Evolutionary conservation across 1,140 invertebrate species (phyloP), one percentile per base, ranked within the genome.

Genomic region (Lepidotrigona ventralis): DNA sequence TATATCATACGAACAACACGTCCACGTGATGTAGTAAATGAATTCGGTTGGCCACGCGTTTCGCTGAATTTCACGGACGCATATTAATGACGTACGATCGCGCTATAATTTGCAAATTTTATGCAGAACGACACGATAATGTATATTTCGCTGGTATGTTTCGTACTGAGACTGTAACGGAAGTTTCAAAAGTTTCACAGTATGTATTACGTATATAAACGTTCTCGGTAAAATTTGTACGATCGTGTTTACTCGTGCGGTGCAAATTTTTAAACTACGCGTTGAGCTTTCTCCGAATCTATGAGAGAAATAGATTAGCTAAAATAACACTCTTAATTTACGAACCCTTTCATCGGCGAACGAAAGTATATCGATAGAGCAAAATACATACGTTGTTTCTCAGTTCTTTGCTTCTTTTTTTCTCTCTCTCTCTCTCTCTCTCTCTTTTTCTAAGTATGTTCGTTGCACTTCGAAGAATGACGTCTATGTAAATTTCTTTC

Each of bases 161-260:
- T 51, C 70, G 15, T 54, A 54, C 58, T 14, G 39, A 33, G 58
- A 69, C 53, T 21, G n/a, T 56, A 75, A 82, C 60, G 29, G 19
- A 66, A 75, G n/a, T n/a, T n/a, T 54, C 64, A 17, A 21, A 75
- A 75, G 29, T 66, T 63, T 54, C 39, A 63, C n/a, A 21, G 29
- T 4, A 11, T 77, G 39, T 46, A 46, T 46, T 46, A 46, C 39
- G 39, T 33, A n/a, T 70, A 33, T 26, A 58, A 70, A 69, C 14
- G 39, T 77, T 46, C 3, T 76, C 54, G 66, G 11, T 26, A 71
- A 83, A 78, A 70, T 83, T 83, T 78, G 75, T 71, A 83, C 81
- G 39, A 81, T 76, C 5, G 56, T 46, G 39, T 70, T 70, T 17
- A 23, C 21, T 66, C 58, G 75, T 54, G 69, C 81, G 8, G 29